These are phyloP conservation scores for Cromileptes altivelis DNA, from an alignment of 2,113 vertebrate species.

Conservation along the genomic window DNA sequence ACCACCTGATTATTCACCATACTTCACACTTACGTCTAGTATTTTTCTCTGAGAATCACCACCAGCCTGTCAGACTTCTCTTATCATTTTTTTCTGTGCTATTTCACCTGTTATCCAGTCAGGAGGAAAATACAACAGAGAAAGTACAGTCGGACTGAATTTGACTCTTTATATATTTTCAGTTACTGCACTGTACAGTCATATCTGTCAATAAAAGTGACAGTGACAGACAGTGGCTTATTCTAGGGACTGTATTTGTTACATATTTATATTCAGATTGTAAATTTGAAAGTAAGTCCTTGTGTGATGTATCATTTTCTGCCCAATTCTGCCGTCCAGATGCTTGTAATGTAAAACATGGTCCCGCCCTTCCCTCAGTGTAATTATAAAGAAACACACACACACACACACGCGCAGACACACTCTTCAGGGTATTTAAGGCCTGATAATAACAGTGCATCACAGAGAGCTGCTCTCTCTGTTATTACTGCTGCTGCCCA, in stretches of 20 bases:
- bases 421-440: slow-evolving; percentile 40
- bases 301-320: neutral
- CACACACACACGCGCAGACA: slow-evolving; percentile 14
- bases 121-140: neutral
- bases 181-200: neutral
- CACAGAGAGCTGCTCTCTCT: slow-evolving; percentile 33
- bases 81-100: neutral
- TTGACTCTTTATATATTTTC: neutral
- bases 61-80: neutral
- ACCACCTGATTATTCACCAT: neutral
- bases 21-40: neutral
- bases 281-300: neutral
- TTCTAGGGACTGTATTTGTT: neutral
- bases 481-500: slow-evolving; percentile 57
- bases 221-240: no score
- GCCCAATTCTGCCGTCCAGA: slow-evolving; percentile 6
- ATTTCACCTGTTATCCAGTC: neutral
- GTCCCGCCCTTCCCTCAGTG: neutral
- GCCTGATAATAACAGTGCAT: slow-evolving; percentile 61
- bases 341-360: slow-evolving; percentile 38
- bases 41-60: neutral
- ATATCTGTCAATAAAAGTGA: neutral
- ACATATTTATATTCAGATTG: neutral
- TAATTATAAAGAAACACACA: slow-evolving; percentile 44
- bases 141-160: neutral